These are phyloP conservation scores for Pasiphila rectangulata DNA, from an alignment of 2,888 invertebrate genomes.

Conservation along the genomic window DNA sequence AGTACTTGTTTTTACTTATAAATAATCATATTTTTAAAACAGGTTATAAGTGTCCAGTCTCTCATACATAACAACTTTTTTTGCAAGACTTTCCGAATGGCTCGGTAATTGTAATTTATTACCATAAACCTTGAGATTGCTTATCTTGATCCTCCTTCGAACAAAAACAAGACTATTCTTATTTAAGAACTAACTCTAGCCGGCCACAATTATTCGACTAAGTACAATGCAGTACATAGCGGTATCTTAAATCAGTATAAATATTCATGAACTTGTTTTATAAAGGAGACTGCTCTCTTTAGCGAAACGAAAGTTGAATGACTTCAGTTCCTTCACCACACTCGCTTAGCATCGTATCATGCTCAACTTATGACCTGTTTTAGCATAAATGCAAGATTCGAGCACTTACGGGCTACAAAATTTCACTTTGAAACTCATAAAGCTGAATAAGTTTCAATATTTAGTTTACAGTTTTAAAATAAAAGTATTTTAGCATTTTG, in stretches of 20 bases:
- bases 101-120: no score
- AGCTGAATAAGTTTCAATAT: constrained; percentile 18
- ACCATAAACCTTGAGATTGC: no score
- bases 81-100: no score
- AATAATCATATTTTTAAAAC: no score
- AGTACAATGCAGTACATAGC: constrained; percentile 53
- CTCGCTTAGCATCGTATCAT: constrained; percentile 34
- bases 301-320: constrained; percentile 54
- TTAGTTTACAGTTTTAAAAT: no score
- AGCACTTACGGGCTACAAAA: constrained; percentile 28
- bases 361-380: constrained; percentile 40
- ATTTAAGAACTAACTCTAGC: constrained; percentile 45
- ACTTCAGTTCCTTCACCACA: constrained; percentile 35
- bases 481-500: no score
- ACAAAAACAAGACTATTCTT: constrained; percentile 42
- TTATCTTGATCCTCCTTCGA: constrained; percentile 29
- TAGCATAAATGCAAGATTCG: constrained; percentile 38
- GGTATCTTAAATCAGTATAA: constrained; percentile 56
- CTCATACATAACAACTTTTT: no score
- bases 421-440: constrained; percentile 32
- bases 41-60: no score
- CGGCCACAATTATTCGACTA: constrained; percentile 58
- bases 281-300: constrained; percentile 55
- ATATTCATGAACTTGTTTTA: constrained; percentile 68
- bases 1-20: no score